Percentiles rank a stretch among this genome's conserved stretches.
These are phyloP conservation scores for Nowickia ferox DNA, from an alignment of 2,888 invertebrate genomes.

Conservation along the genomic window DNA sequence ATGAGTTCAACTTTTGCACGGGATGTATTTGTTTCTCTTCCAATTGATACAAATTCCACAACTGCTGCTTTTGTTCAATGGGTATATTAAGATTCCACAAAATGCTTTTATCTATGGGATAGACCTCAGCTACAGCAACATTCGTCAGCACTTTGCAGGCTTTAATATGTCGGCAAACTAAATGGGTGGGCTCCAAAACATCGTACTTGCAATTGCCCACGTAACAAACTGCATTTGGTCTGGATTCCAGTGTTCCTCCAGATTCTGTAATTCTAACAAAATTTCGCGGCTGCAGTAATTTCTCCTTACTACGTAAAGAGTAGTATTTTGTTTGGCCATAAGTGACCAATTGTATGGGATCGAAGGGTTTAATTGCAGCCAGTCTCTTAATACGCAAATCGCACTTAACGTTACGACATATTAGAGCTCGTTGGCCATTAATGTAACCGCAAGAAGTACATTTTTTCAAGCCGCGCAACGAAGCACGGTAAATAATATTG, in stretches of 20 bases:
- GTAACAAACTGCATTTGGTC: slow-evolving; percentile 71
- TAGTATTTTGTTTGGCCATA: slow-evolving; percentile 86
- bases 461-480: slow-evolving; percentile 87
- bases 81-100: slow-evolving; percentile 80
- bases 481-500: slow-evolving; percentile 64
- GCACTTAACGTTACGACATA: slow-evolving; percentile 78
- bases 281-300: slow-evolving; percentile 88
- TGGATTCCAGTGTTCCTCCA: slow-evolving; percentile 79
- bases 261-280: slow-evolving; percentile 87
- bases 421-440: slow-evolving; percentile 88
- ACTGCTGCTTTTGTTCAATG: slow-evolving; percentile 77
- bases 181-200: slow-evolving; percentile 71
- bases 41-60: slow-evolving; percentile 79
- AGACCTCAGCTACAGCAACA: slow-evolving; percentile 76
- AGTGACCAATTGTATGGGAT: slow-evolving; percentile 84
- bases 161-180: slow-evolving; percentile 80
- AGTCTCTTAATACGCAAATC: slow-evolving; percentile 77
- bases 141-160: slow-evolving; percentile 74
- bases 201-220: slow-evolving; percentile 76
- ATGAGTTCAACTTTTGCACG: slow-evolving; percentile 79
- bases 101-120: slow-evolving; percentile 77
- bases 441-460: slow-evolving; percentile 90
- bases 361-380: slow-evolving; percentile 74
- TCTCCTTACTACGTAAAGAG: slow-evolving; percentile 88
- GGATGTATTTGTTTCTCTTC: slow-evolving; percentile 77